These are phyloP conservation scores for Tricholauxania praeusta DNA, from an alignment of 2,888 invertebrate genomes.

Conservation along the genomic window DNA sequence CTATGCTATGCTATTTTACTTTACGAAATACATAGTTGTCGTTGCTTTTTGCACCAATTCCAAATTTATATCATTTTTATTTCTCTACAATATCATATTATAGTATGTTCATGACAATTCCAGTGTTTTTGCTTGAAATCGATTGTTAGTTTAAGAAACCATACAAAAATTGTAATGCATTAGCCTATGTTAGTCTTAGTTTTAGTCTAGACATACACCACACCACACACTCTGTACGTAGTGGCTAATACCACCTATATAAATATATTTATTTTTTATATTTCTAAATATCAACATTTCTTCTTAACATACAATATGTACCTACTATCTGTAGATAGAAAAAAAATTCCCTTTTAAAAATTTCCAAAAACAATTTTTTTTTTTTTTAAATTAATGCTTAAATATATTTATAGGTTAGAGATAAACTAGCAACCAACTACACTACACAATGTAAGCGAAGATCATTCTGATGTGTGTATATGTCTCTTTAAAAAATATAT, in stretches of 20 bases:
- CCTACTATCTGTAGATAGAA: slow-evolving; percentile 10
- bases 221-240: too few species aligned
- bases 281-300: neutral
- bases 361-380: neutral
- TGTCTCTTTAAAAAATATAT: slow-evolving; percentile 42
- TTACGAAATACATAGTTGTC: too few species aligned
- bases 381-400: slow-evolving; percentile 31
- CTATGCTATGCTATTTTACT: slow-evolving; percentile 9
- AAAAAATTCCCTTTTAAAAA: slow-evolving; percentile 6
- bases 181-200: too few species aligned
- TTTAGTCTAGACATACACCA: too few species aligned
- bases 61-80: too few species aligned
- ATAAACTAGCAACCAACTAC: slow-evolving; percentile 54
- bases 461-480: slow-evolving; percentile 51
- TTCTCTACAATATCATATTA: too few species aligned
- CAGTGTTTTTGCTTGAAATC: too few species aligned
- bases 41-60: too few species aligned
- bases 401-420: slow-evolving; percentile 62
- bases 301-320: slow-evolving; percentile 2
- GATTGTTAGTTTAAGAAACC: too few species aligned
- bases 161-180: too few species aligned
- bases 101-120: too few species aligned
- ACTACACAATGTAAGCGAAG: slow-evolving; percentile 50
- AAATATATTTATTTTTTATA: slow-evolving; percentile 13
- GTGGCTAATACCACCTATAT: slow-evolving; percentile 12